Conservation (phyloP, 2,888 invertebrate species). For the Prosopocoilus inquinatus region DNA sequence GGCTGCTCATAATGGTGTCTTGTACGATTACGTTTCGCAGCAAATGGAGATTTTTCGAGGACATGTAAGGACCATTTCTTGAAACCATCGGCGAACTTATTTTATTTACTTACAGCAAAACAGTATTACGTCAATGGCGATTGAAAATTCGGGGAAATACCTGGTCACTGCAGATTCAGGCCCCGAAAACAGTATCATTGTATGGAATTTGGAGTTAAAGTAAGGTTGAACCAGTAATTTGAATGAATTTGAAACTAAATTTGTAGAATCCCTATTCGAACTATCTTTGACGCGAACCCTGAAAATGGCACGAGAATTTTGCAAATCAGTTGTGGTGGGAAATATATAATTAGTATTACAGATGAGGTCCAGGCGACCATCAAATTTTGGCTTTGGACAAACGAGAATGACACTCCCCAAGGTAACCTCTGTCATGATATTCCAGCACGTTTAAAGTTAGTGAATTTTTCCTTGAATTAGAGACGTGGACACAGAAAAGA, state of each 20-base stretch:
- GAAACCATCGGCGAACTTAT: background rate
- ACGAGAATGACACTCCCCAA: slow-evolving; percentile 54
- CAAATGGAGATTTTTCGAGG: slow-evolving; percentile 64
- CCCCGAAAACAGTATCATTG: slow-evolving; percentile 56
- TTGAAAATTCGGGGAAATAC: slow-evolving; percentile 57
- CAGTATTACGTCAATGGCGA: slow-evolving; percentile 52
- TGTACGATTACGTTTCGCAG: slow-evolving; percentile 63
- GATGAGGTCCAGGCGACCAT: slow-evolving; percentile 52
- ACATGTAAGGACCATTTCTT: slow-evolving; percentile 56
- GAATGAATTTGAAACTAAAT: slow-evolving; percentile 5
- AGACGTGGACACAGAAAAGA: slow-evolving; percentile 22
- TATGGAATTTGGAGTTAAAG: slow-evolving; percentile 57
- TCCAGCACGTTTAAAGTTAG: background rate
- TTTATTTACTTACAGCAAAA: slow-evolving; percentile 50
- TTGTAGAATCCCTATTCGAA: slow-evolving; percentile 53
- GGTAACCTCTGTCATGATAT: slow-evolving; percentile 45
- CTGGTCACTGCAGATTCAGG: slow-evolving; percentile 60
- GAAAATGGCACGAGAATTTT: slow-evolving; percentile 45
- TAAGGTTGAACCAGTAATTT: slow-evolving; percentile 19
- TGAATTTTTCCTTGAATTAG: slow-evolving; percentile 5
- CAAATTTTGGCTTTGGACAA: slow-evolving; percentile 65
- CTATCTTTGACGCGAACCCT: slow-evolving; percentile 56
- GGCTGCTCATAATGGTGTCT: slow-evolving; percentile 61
- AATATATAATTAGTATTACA: slow-evolving; percentile 58
- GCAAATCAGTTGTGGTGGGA: slow-evolving; percentile 57